phyloP scores from a whole-genome alignment of 2,888 invertebrate genomes.

The Parapristionchus giblindavisi region DNA sequence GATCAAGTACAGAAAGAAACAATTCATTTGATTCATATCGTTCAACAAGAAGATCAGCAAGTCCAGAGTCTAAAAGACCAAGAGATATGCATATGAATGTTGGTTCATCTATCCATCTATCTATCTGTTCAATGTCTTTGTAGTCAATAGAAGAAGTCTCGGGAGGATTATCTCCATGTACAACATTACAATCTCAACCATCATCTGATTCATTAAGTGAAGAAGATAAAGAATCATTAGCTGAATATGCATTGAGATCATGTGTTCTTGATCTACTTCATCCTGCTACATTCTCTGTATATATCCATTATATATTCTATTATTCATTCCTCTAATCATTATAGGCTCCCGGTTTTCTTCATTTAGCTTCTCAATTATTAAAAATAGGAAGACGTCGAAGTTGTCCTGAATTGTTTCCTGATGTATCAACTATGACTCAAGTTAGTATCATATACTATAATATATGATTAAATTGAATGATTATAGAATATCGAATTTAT shows the following conservation, averaged over 20 bases:
- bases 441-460: neutral
- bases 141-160: constrained; percentile 23
- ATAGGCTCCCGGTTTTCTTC: constrained; percentile 32
- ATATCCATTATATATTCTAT: neutral
- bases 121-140: too few relatives aligned
- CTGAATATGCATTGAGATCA: constrained; percentile 50
- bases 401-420: constrained; percentile 27
- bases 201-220: constrained; percentile 51
- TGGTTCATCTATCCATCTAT: too few relatives aligned
- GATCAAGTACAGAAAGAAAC: constrained; percentile 31
- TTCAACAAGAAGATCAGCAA: constrained; percentile 5
- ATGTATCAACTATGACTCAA: constrained; percentile 19
- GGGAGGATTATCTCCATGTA: constrained; percentile 5
- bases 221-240: constrained; percentile 51
- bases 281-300: constrained; percentile 44
- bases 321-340: neutral
- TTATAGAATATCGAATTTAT: constrained; percentile 33
- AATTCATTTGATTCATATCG: constrained; percentile 33
- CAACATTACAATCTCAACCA: constrained; percentile 27
- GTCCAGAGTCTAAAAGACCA: constrained; percentile 33
- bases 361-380: constrained; percentile 13
- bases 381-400: constrained; percentile 23
- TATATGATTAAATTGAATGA: neutral
- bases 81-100: constrained; percentile 27
- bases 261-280: constrained; percentile 54